Evolutionary conservation across 2,113 vertebrate genomes (phyloP).

Genomic region (Centropristis striata): DNA sequence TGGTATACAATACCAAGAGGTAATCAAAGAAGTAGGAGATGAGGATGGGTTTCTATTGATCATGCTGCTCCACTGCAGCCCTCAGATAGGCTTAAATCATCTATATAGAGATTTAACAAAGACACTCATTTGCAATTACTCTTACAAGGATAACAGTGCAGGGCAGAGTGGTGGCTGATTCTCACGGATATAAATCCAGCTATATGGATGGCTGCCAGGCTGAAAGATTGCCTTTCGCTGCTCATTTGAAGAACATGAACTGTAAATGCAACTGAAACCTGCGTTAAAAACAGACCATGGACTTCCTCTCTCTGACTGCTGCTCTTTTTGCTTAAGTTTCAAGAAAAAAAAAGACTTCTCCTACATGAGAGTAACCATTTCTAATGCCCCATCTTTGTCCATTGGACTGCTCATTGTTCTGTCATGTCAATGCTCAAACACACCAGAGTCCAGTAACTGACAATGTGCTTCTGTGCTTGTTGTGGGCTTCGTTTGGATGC

Average conservation of each 20-base stretch:
- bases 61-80: neutral
- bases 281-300: neutral
- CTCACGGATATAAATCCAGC: slow-evolving; percentile 17
- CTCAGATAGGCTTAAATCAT: slow-evolving; percentile 56
- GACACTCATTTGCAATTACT: slow-evolving; percentile 53
- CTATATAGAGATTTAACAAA: slow-evolving; percentile 45
- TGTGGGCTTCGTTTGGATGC: too few relatives aligned
- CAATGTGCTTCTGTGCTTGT: too few relatives aligned
- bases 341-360: neutral
- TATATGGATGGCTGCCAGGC: slow-evolving; percentile 29
- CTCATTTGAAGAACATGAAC: slow-evolving; percentile 36
- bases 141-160: slow-evolving; percentile 36
- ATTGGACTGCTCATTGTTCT: too few relatives aligned
- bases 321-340: neutral
- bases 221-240: slow-evolving; percentile 21
- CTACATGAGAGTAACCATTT: neutral
- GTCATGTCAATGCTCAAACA: too few relatives aligned
- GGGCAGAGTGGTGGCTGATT: neutral
- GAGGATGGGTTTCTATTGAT: slow-evolving; percentile 28
- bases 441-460: too few relatives aligned
- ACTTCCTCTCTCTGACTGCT: neutral
- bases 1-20: slow-evolving; percentile 1
- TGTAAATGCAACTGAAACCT: slow-evolving; percentile 21
- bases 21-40: slow-evolving; percentile 35
- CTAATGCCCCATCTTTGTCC: too few relatives aligned